Base-by-base conservation (phyloP, 2,888 invertebrate species). In the Metalampra italica region DNA sequence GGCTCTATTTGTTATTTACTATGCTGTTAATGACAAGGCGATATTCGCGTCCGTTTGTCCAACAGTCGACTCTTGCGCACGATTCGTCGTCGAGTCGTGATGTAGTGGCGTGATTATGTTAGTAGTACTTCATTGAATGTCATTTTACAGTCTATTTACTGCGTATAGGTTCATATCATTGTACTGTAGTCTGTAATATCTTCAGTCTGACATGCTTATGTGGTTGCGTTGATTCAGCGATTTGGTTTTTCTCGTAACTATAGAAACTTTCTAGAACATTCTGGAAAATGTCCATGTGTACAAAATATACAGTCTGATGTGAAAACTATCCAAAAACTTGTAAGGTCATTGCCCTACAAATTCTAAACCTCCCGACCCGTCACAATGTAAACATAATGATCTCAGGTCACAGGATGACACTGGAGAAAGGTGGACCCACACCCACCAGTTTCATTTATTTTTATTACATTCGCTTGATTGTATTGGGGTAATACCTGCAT, bases 341-440 rank as follows among this genome's bases (percentile, higher is more conserved):
- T 14, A 37, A 37, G 13, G n/a, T 37, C 40, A 3, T 40, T 42
- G 46, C 11, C 42, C 36, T 22, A 12, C 15, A 42, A 42, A 42
- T 5, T 9, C 15, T 11, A 15, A 8, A 15, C 2, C 7, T 45
- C 52, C 46, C 36, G 48, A 49, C 46, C 46, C 37, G 37, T 15
- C 45, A 2, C 44, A 49, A 46, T 42, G 46, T 52, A 46, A 51
- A 51, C 48, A 48, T 5, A 14, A 12, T 9, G 36, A 29, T 41
- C 36, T 14, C 11, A 32, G 47, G 47, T 36, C 29, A 29, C 34
- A 29, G 22, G 42, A 39, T 22, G 40, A 40, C 40, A 40, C 15
- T 9, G 9, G 4, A 1, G 32, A 3, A 37, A 12, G 12, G 12
- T n/a, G 37, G n/a, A 4, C 12, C 12, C 13, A 37, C 37, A 37